Conservation (phyloP, 2,113 vertebrate species). For the Cyphomyrus plagiostoma region DNA sequence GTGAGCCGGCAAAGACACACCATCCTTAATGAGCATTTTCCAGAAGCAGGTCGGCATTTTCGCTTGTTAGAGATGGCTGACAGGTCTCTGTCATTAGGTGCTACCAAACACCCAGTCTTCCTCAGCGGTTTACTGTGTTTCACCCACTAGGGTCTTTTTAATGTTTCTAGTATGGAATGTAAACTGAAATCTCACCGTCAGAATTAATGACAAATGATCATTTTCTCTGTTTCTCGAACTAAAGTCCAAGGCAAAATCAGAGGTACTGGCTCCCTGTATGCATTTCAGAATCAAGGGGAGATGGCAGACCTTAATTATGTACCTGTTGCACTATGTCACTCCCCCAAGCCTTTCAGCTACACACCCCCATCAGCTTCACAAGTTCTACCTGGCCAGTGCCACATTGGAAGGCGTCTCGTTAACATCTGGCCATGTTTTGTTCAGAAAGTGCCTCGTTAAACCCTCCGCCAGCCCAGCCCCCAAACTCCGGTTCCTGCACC, state of each 20-base stretch:
- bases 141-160: background rate
- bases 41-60: background rate
- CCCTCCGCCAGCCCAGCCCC: background rate
- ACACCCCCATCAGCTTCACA: background rate
- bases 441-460: background rate
- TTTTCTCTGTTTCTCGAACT: background rate
- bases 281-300: background rate
- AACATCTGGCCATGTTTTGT: background rate
- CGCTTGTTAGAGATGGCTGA: background rate
- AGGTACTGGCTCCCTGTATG: background rate
- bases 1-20: constrained; percentile 26
- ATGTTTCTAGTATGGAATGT: background rate
- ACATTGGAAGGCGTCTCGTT: background rate
- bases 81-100: background rate
- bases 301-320: background rate
- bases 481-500: background rate
- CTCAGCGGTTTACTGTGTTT: background rate
- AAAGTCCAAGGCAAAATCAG: background rate
- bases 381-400: background rate
- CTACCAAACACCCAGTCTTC: background rate
- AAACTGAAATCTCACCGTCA: background rate
- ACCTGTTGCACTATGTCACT: background rate
- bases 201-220: background rate
- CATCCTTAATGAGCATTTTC: constrained; percentile 13
- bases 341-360: background rate